phyloP scores from a whole-genome alignment of 2,797 vertebrate genomes.

The Odontamblyopus rebecca region DNA sequence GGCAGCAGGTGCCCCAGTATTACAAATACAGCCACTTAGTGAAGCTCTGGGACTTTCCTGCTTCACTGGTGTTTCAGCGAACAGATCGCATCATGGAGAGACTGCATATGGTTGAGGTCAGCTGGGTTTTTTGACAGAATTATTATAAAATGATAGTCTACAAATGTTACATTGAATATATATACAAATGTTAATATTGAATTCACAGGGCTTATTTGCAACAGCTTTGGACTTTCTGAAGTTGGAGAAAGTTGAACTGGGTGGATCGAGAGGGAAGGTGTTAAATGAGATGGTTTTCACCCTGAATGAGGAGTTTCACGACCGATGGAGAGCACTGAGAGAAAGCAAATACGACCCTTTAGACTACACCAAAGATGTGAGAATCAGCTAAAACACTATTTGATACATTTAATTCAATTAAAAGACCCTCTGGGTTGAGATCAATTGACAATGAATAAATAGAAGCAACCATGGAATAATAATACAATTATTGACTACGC shows the following conservation, averaged over 20 bases:
- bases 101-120: conserved; percentile 70
- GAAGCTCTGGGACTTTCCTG: conserved; percentile 76
- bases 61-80: conserved; percentile 67
- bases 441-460: conserved; percentile 27
- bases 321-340: conserved; percentile 73
- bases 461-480: conserved; percentile 38
- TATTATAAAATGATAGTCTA: neutral
- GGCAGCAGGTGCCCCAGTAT: conserved; percentile 54
- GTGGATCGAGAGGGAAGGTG: conserved; percentile 73
- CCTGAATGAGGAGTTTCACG: conserved; percentile 78
- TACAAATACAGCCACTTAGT: conserved; percentile 37
- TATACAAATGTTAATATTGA: conserved; percentile 5
- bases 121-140: neutral
- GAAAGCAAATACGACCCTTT: conserved; percentile 81
- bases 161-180: too few species aligned
- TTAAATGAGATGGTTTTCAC: conserved; percentile 73
- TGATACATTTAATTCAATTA: conserved; percentile 35
- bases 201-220: conserved; percentile 73
- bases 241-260: conserved; percentile 76
- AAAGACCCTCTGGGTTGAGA: conserved; percentile 18
- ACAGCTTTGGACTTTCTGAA: conserved; percentile 78
- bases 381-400: conserved; percentile 16
- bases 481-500: conserved; percentile 49
- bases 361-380: conserved; percentile 72
- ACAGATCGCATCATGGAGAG: conserved; percentile 69